These are phyloP conservation scores for Lottia scabra DNA, from an alignment of 2,888 invertebrate genomes.

Conservation along the genomic window DNA sequence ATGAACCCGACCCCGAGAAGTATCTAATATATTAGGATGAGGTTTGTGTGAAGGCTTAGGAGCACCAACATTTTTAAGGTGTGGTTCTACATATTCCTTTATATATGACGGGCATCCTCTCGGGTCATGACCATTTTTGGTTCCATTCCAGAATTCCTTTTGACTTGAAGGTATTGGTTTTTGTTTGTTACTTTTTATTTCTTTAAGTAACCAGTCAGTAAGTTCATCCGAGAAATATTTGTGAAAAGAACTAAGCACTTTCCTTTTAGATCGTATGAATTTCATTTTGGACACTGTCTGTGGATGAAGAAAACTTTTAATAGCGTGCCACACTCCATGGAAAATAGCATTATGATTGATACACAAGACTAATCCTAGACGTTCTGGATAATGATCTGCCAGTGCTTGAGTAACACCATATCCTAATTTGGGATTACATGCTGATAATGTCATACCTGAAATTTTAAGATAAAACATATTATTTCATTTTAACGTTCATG, in stretches of 20 bases:
- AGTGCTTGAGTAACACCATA: constrained; percentile 58
- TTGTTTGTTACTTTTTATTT: constrained; percentile 60
- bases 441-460: constrained; percentile 62
- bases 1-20: constrained; percentile 31
- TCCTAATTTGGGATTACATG: constrained; percentile 65
- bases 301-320: constrained; percentile 61
- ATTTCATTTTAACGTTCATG: no score
- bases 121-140: constrained; percentile 55
- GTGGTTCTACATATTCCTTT: constrained; percentile 46
- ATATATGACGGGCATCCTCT: constrained; percentile 62
- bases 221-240: constrained; percentile 58
- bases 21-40: constrained; percentile 63
- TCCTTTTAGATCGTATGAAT: constrained; percentile 54
- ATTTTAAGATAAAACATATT: not conserved
- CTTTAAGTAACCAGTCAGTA: constrained; percentile 58
- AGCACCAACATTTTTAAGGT: constrained; percentile 1
- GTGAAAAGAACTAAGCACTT: constrained; percentile 52
- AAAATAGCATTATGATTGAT: constrained; percentile 64
- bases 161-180: constrained; percentile 52
- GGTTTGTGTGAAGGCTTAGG: constrained; percentile 46
- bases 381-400: constrained; percentile 66
- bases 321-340: constrained; percentile 66
- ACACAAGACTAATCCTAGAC: constrained; percentile 63
- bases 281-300: constrained; percentile 61
- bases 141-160: constrained; percentile 57